Conservation (phyloP, 2,797 vertebrate species). For the Paguma larvata region DNA sequence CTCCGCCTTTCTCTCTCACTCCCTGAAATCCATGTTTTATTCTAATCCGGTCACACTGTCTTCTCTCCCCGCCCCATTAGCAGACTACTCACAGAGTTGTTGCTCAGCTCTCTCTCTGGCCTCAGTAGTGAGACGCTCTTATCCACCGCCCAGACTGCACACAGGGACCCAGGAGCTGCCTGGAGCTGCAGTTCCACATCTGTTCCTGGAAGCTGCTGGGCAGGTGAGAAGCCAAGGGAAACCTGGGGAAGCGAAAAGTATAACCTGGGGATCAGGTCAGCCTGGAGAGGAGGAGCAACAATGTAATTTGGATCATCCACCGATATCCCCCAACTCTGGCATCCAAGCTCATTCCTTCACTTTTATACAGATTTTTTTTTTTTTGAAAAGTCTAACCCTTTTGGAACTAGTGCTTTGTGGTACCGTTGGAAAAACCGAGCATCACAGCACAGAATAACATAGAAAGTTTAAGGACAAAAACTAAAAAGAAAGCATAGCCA, state of each 20-base stretch:
- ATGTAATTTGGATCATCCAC: background rate
- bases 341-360: background rate
- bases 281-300: background rate
- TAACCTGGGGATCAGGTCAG: background rate
- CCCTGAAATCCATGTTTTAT: background rate
- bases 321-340: background rate
- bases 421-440: background rate
- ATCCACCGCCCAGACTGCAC: conserved; percentile 92
- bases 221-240: conserved; percentile 88
- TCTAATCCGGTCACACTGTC: background rate
- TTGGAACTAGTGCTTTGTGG: background rate
- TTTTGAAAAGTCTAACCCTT: background rate
- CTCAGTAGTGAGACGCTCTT: conserved; percentile 91
- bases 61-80: background rate
- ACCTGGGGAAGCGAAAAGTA: conserved; percentile 87
- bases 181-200: conserved; percentile 87
- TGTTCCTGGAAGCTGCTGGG: conserved; percentile 89
- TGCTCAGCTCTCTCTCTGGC: conserved; percentile 86
- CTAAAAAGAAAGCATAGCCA: background rate
- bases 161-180: conserved; percentile 91
- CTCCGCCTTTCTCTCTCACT: background rate
- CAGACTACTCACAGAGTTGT: conserved; percentile 86
- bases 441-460: background rate
- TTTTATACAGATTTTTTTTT: background rate
- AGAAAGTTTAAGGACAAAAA: background rate